phyloP scores from a whole-genome alignment of 2,797 vertebrate species.

The Acrossocheilus fasciatus region DNA sequence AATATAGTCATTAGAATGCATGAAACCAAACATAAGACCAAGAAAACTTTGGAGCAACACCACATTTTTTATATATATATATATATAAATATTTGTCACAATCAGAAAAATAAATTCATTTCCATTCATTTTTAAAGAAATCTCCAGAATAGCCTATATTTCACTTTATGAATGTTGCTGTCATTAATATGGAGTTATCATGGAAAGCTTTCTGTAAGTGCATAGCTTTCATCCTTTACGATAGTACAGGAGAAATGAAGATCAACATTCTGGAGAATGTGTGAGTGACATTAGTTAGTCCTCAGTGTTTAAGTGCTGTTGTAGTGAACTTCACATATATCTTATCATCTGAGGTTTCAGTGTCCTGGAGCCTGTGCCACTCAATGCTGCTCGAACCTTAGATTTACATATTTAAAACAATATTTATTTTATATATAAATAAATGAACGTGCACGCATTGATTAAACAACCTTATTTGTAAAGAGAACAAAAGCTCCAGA shows the following conservation, averaged over 20 bases:
- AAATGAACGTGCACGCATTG: not conserved
- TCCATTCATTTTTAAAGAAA: slow-evolving; percentile 64
- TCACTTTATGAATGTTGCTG: slow-evolving; percentile 36
- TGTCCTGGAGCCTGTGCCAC: not conserved
- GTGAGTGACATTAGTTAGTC: slow-evolving; percentile 36
- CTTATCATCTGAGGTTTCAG: not conserved
- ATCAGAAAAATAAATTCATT: slow-evolving; percentile 71
- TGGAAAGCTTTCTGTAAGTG: slow-evolving; percentile 60
- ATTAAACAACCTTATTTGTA: not conserved
- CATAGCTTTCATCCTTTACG: slow-evolving; percentile 64
- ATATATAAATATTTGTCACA: slow-evolving; percentile 60
- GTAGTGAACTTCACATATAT: slow-evolving; percentile 46
- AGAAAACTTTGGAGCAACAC: slow-evolving; percentile 64
- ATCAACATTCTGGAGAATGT: slow-evolving; percentile 43
- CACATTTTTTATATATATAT: slow-evolving; percentile 11
- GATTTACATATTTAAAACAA: not conserved
- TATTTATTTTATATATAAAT: not conserved
- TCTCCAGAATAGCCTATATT: slow-evolving; percentile 52
- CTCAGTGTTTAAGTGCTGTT: slow-evolving; percentile 61
- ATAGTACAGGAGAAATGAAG: slow-evolving; percentile 46
- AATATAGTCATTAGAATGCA: slow-evolving; percentile 71
- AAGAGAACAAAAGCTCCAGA: not conserved
- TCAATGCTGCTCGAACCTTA: not conserved
- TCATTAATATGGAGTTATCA: slow-evolving; percentile 45
- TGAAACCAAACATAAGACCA: slow-evolving; percentile 67